These are phyloP conservation scores for Xiphorhynchus elegans DNA, from an alignment of 2,113 vertebrate species.

Conservation along the genomic window DNA sequence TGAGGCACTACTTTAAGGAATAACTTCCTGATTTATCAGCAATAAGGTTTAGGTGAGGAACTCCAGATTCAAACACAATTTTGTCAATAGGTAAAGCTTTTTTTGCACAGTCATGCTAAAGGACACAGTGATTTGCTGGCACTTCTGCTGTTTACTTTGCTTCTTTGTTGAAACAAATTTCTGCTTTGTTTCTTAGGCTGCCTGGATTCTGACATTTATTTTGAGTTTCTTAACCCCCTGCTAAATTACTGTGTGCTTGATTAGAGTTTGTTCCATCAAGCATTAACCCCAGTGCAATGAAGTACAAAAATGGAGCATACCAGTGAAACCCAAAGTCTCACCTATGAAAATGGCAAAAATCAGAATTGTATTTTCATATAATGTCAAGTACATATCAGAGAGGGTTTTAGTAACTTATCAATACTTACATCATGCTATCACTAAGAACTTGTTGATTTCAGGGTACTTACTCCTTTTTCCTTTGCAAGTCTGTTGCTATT, in stretches of 20 bases:
- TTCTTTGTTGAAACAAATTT: background rate
- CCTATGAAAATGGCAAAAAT: background rate
- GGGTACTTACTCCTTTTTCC: background rate
- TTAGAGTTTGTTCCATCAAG: background rate
- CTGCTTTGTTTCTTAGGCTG: background rate
- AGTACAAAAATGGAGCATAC: background rate
- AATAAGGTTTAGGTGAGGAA: background rate
- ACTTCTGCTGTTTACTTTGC: background rate
- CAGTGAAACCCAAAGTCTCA: background rate
- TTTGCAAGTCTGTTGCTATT: background rate
- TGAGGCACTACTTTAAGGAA: background rate
- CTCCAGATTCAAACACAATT: background rate
- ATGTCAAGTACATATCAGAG: background rate
- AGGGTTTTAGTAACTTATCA: background rate
- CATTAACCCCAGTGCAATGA: background rate
- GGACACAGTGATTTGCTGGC: background rate
- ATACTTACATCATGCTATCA: background rate
- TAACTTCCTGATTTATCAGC: background rate
- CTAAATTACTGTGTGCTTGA: background rate
- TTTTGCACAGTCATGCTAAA: slow-evolving; percentile 14
- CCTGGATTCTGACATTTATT: background rate
- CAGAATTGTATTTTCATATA: background rate
- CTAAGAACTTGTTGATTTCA: background rate
- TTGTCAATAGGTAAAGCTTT: background rate
- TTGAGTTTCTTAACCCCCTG: background rate